Evolutionary conservation across 2,797 vertebrate species (phyloP).

Genomic region (Hapalemur alaotrensis): DNA sequence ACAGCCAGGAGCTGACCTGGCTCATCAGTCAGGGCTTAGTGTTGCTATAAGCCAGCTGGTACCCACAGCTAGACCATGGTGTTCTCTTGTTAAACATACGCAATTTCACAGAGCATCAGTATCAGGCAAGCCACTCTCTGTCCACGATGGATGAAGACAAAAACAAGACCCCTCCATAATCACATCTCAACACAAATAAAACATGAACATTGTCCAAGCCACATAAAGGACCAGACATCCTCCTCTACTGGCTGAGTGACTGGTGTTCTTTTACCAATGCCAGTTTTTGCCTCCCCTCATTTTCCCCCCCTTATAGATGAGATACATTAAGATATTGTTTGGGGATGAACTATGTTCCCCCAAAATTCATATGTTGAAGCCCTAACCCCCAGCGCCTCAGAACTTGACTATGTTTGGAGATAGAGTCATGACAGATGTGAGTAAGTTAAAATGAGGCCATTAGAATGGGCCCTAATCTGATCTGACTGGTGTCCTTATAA

Average conservation of each 20-base stretch:
- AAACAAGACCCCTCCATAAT: background rate
- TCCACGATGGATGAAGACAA: background rate
- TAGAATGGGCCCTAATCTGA: background rate
- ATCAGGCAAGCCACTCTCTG: background rate
- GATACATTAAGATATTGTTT: background rate
- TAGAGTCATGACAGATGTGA: background rate
- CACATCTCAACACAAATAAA: background rate
- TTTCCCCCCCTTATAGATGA: background rate
- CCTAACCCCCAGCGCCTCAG: background rate
- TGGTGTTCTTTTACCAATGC: background rate
- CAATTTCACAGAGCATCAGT: background rate
- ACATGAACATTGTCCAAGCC: background rate
- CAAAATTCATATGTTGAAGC: background rate
- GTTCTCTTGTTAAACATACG: background rate
- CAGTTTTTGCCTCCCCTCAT: background rate
- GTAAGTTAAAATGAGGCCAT: background rate
- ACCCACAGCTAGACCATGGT: background rate
- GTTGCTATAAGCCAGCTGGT: background rate
- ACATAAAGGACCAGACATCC: background rate
- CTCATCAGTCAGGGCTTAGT: background rate
- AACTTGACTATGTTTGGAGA: background rate
- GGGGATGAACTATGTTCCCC: background rate
- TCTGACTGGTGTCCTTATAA: background rate
- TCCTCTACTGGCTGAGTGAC: background rate
- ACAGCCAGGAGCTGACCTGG: background rate